phyloP scores from a whole-genome alignment of 2,113 vertebrate genomes.

The Ploceus nigricollis region DNA sequence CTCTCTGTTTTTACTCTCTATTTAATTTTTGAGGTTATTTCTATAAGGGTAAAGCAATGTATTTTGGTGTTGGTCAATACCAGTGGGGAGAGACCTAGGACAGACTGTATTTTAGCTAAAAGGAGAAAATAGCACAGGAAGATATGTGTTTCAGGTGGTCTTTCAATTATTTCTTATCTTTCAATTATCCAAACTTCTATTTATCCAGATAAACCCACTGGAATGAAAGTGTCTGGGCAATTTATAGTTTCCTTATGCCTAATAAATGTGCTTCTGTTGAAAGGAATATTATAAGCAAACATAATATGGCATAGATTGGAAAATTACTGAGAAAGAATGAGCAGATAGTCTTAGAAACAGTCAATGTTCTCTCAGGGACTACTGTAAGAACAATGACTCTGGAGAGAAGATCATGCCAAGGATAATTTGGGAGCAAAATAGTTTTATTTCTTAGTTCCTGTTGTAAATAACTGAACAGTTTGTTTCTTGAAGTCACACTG shows the following conservation, averaged over 20 bases:
- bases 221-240: neutral
- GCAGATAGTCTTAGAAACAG: neutral
- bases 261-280: neutral
- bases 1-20: neutral
- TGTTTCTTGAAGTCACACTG: neutral
- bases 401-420: neutral
- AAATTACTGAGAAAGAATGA: neutral
- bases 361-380: neutral
- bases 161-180: constrained; percentile 30
- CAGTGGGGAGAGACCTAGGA: neutral
- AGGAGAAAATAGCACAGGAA: neutral
- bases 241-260: neutral
- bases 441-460: neutral
- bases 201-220: neutral
- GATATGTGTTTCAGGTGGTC: neutral
- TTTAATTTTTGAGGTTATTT: neutral
- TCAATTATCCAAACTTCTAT: neutral
- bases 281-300: neutral
- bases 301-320: neutral
- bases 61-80: neutral
- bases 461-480: neutral
- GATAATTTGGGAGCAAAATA: neutral
- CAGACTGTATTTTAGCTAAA: neutral
- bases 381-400: neutral
- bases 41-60: neutral